Percentiles rank a stretch among this genome's conserved stretches.
phyloP scores from a whole-genome alignment of 2,888 invertebrate genomes.

The Abrostola triplasia region DNA sequence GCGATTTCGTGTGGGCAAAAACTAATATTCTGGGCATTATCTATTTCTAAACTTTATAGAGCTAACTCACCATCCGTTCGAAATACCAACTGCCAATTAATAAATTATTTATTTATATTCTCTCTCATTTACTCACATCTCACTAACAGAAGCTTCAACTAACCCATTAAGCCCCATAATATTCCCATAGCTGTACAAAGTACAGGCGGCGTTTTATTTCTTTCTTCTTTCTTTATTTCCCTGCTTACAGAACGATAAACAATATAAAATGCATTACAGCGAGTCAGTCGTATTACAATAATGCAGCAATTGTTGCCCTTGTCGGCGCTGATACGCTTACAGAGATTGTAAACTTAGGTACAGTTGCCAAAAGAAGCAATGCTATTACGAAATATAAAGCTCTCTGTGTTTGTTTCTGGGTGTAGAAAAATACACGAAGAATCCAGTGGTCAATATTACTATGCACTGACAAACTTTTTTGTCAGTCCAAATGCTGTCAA shows the following conservation, averaged over 20 bases:
- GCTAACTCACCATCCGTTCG: too few relatives aligned
- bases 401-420: too few relatives aligned
- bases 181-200: conserved; percentile 2
- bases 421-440: too few relatives aligned
- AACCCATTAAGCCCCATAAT: not conserved
- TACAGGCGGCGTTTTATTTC: conserved; percentile 26
- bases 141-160: conserved; percentile 9
- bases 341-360: conserved; percentile 60
- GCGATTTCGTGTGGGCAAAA: too few relatives aligned
- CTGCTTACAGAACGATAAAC: conserved; percentile 59
- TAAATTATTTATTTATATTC: too few relatives aligned
- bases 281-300: conserved; percentile 69
- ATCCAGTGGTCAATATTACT: too few relatives aligned
- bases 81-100: too few relatives aligned
- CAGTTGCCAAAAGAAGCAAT: conserved; percentile 1
- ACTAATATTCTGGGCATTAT: too few relatives aligned
- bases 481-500: too few relatives aligned
- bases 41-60: too few relatives aligned
- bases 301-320: conserved; percentile 70
- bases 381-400: not conserved
- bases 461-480: too few relatives aligned
- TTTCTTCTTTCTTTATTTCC: conserved; percentile 40
- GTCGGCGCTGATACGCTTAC: conserved; percentile 65
- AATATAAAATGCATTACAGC: conserved; percentile 72
- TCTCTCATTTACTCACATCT: too few relatives aligned